phyloP scores from a whole-genome alignment of 2,797 vertebrate species.

The Lutjanus argentimaculatus region DNA sequence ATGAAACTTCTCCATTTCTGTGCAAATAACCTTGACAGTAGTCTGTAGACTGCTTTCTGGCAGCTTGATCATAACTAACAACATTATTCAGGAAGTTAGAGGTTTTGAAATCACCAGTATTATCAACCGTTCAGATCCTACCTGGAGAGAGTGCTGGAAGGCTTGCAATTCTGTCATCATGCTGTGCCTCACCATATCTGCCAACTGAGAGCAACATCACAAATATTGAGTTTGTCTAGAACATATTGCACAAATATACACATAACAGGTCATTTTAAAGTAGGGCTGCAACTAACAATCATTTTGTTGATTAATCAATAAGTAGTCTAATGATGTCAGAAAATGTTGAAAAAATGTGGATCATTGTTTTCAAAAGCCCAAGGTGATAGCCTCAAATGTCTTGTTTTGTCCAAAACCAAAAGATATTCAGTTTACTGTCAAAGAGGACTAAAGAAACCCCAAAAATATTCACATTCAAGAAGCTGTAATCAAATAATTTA shows the following conservation, averaged over 20 bases:
- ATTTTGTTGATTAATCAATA: too few species aligned
- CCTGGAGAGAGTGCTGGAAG: constrained; percentile 79
- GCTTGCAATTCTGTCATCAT: constrained; percentile 79
- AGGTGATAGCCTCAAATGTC: too few species aligned
- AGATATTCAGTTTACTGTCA: too few species aligned
- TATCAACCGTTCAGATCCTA: constrained; percentile 53
- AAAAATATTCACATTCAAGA: too few species aligned
- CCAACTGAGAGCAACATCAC: constrained; percentile 66
- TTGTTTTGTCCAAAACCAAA: too few species aligned
- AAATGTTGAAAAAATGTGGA: too few species aligned
- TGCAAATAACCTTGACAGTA: constrained; percentile 12
- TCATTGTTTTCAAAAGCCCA: too few species aligned
- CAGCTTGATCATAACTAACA: constrained; percentile 1
- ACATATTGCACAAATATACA: background rate
- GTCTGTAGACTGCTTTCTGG: constrained; percentile 7
- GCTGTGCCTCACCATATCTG: constrained; percentile 85
- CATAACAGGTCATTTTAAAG: background rate
- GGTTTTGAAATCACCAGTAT: constrained; percentile 13
- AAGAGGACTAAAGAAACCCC: too few species aligned
- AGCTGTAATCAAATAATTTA: too few species aligned
- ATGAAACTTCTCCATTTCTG: constrained; percentile 45
- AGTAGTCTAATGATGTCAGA: too few species aligned
- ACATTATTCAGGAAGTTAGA: constrained; percentile 33
- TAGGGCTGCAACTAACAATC: too few species aligned
- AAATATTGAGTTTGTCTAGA: constrained; percentile 26